Conservation (phyloP, 1,140 invertebrate species). For the Armadillidium nasatum region DNA sequence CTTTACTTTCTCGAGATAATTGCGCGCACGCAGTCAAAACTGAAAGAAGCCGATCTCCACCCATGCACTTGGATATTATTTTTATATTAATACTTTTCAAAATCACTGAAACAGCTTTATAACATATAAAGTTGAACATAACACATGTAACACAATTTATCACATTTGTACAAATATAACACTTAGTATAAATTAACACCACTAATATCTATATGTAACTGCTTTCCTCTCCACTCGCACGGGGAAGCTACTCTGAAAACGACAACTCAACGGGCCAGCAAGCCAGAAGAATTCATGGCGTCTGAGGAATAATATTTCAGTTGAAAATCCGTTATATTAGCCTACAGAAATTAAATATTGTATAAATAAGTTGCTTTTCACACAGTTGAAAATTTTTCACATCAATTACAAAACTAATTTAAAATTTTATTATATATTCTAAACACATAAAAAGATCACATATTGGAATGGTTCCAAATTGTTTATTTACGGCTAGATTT, state of each 20-base stretch:
- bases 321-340: no score
- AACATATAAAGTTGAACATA: constrained; percentile 1
- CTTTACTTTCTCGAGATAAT: background rate
- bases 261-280: background rate
- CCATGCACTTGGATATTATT: background rate
- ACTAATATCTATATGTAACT: background rate
- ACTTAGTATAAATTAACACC: no score
- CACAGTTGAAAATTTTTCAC: no score
- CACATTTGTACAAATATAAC: background rate
- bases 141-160: background rate
- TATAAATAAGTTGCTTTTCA: no score
- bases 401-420: no score
- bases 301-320: background rate
- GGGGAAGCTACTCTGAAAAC: constrained; percentile 8
- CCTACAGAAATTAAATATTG: no score
- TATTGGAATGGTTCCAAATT: background rate
- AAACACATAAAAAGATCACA: background rate
- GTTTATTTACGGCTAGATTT: constrained; percentile 4
- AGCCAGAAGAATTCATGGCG: background rate
- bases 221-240: background rate
- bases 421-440: no score
- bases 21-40: background rate
- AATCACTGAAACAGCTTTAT: background rate
- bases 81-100: no score
- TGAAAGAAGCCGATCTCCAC: background rate